Evolutionary conservation across 2,888 invertebrate species (phyloP), one percentile per base, ranked within the genome.

Genomic region (Chloromyia formosa): DNA sequence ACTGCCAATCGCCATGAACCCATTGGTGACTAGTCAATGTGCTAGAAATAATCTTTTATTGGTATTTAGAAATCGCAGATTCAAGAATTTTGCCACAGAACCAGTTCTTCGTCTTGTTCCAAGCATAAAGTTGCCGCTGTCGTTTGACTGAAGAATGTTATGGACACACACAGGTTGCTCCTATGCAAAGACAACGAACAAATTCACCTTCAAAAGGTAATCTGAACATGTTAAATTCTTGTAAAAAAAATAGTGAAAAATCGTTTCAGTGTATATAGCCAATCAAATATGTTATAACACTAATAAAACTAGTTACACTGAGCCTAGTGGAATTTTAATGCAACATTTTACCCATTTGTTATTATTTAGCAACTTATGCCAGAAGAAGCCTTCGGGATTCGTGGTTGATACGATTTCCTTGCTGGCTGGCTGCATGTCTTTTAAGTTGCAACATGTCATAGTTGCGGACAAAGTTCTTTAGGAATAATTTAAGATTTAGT

Each of bases 151-250:
- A 35, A 35, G 27, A 35, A 35, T 35, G 27, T 35, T 35, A 7
- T 35, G 27, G 27, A 35, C 27, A 35, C 27, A 35, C 27, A 49
- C 49, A 49, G 49, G 49, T 49, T 49, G 14, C 49, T n/a, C 16
- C 16, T 49, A 12, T 62, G 62, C 62, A 40, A 16, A 62, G 62
- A 62, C 27, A 35, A 35, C 40, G 35, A 62, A 62, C 16, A 40
- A 40, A 35, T 40, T 40, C 62, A 62, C 62, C 62, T 62, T 62
- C 23, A 62, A 62, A 62, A 62, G 40, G 62, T 62, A 40, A 62
- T 62, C 62, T 35, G 62, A 35, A 62, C 35, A 62, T 62, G 16
- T 40, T 62, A n/a, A 40, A 23, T n/a, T 60, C 27, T 22, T n/a
- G 60, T 60, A 4, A 35, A 49, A 49, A 35, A 35, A 12, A 12